Evolutionary conservation across 2,113 vertebrate species (phyloP), one percentile per base, ranked within the genome.

Genomic region (Pachypanchax playfairii): DNA sequence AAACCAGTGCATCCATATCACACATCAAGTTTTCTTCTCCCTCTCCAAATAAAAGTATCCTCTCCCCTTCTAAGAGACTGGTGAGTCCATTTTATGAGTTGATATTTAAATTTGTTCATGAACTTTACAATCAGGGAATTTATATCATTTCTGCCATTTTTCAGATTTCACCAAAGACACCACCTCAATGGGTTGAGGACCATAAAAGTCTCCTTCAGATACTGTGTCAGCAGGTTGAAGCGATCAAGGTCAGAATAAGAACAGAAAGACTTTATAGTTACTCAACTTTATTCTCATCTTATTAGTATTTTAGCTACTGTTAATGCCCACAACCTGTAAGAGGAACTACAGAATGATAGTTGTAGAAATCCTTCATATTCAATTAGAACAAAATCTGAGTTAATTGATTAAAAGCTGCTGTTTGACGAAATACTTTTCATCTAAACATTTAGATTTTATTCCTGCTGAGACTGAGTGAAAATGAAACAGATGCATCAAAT

Each of bases 181-280:
- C 94, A 25, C 96, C 97, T 83, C 94, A 92, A 43, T 99, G 97
- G 97, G 94, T 93, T 54, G 96, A 99, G 86, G 96, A 98, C 88
- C 96, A 98, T 71, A 98, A 94, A 88, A 92, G 81, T 70, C 83
- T 99, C 46, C 86, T 99, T 63, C 94, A 98, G 70, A 95, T 94
- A 91, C 92, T 99, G 38, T 98, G 95, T 87, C 94, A 98, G 72
- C 94, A 98, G 89, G 93, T 99, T 52, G 95, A 99, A 81, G 94
- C 94, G 20, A 93, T 99, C 70, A 98, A 96, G 95, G 97, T 98
- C 39, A 85, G 87, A 18, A 50, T 29, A 44, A 22, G 9, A 47
- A 5, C 22, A 4, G 11, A 21, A 5, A 12, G 29, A 28, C 17
- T 14, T 15, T 3, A 11, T 36, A n/a, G n/a, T n/a, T n/a, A n/a